These are phyloP conservation scores for Matsumyia berberina DNA, from an alignment of 2,888 invertebrate species.

Conservation along the genomic window DNA sequence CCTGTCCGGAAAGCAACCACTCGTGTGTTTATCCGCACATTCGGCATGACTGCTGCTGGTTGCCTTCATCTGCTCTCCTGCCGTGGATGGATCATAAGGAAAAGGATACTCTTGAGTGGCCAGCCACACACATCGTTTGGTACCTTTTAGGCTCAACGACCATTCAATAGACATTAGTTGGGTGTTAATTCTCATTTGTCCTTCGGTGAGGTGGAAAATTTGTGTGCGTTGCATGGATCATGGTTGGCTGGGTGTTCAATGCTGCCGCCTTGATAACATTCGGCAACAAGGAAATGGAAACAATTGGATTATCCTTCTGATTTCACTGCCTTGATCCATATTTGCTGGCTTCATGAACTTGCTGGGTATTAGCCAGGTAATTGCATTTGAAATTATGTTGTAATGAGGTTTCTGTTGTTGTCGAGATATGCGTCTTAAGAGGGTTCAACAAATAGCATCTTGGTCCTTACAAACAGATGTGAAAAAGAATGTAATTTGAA, in stretches of 20 bases:
- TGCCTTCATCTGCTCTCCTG: constrained; percentile 43
- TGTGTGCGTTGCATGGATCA: constrained; percentile 13
- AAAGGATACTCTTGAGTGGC: constrained; percentile 51
- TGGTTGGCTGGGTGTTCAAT: neutral
- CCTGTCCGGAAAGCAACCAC: constrained; percentile 4
- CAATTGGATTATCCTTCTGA: constrained; percentile 47
- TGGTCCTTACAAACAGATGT: too few relatives aligned
- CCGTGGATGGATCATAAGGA: constrained; percentile 1
- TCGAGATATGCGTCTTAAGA: too few relatives aligned
- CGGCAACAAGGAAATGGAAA: constrained; percentile 36
- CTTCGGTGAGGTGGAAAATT: constrained; percentile 21
- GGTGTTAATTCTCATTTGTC: constrained; percentile 64
- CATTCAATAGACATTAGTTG: constrained; percentile 65
- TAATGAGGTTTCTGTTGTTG: constrained; percentile 15
- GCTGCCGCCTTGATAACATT: constrained; percentile 32
- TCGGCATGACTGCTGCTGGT: constrained; percentile 56
- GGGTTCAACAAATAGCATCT: too few relatives aligned
- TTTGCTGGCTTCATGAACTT: constrained; percentile 31
- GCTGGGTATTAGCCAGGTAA: neutral
- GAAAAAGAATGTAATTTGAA: too few relatives aligned
- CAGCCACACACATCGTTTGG: constrained; percentile 67
- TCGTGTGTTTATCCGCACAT: constrained; percentile 38
- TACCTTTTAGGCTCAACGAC: constrained; percentile 37
- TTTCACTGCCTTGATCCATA: constrained; percentile 31
- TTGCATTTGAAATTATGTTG: neutral